phyloP scores from a whole-genome alignment of 2,113 vertebrate species.

The Gopherus evgoodei region DNA sequence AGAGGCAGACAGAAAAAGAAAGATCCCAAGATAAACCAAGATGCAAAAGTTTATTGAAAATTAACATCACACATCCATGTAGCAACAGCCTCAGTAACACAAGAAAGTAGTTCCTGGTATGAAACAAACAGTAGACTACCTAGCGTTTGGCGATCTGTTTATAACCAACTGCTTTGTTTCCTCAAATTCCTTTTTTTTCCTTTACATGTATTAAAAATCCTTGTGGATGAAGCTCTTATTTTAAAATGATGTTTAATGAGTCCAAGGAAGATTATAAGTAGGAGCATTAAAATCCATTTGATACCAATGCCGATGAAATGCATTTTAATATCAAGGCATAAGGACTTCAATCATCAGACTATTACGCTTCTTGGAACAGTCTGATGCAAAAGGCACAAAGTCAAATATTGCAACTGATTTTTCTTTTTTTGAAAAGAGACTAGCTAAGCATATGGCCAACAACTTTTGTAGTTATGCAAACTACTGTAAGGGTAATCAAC shows the following conservation, averaged over 20 bases:
- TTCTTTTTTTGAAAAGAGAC: conserved; percentile 48
- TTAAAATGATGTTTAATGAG: conserved; percentile 48
- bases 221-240: conserved; percentile 55
- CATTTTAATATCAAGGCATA: conserved; percentile 63
- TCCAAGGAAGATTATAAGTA: conserved; percentile 54
- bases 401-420: conserved; percentile 60
- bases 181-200: neutral
- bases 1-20: conserved; percentile 65
- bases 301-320: conserved; percentile 41
- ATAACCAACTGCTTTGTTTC: conserved; percentile 29
- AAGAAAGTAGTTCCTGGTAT: conserved; percentile 45
- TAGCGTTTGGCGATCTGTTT: conserved; percentile 33
- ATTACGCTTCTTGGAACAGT: conserved; percentile 61
- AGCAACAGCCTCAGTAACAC: conserved; percentile 75
- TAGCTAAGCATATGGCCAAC: conserved; percentile 56
- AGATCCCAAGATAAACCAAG: conserved; percentile 77
- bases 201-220: conserved; percentile 35
- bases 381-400: conserved; percentile 67
- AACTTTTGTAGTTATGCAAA: conserved; percentile 56
- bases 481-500: conserved; percentile 10
- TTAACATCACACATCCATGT: conserved; percentile 78
- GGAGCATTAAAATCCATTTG: conserved; percentile 56
- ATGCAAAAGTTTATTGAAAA: conserved; percentile 88
- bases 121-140: conserved; percentile 58
- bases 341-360: conserved; percentile 60